Evolutionary conservation across 1,140 invertebrate genomes (phyloP).

Genomic region (Stenopsyche tienmushanensis): DNA sequence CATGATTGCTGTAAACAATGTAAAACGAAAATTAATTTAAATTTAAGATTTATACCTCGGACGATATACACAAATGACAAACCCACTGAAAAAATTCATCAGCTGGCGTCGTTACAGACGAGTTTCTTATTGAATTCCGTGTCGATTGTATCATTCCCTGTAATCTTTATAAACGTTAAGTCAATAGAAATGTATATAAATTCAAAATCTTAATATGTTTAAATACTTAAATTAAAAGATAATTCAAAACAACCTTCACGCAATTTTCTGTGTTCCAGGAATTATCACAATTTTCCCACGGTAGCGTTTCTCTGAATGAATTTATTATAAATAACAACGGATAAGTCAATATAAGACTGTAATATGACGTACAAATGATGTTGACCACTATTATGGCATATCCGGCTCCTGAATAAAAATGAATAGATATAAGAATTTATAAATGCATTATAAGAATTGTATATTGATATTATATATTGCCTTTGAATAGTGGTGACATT

Average conservation of each 20-base stretch:
- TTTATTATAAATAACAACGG: slow-evolving; percentile 82
- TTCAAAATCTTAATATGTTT: slow-evolving; percentile 5
- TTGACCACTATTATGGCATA: slow-evolving; percentile 85
- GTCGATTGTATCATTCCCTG: slow-evolving; percentile 41
- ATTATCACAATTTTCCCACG: slow-evolving; percentile 86
- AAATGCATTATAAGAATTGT: too few relatives aligned
- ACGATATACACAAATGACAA: slow-evolving; percentile 7
- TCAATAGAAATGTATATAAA: slow-evolving; percentile 7
- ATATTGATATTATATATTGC: too few relatives aligned
- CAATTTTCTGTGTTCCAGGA: slow-evolving; percentile 84
- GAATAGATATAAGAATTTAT: slow-evolving; percentile 10
- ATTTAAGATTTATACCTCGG: background rate
- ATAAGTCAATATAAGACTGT: slow-evolving; percentile 91
- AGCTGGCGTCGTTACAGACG: slow-evolving; percentile 64
- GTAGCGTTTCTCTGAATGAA: slow-evolving; percentile 68
- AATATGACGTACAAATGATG: slow-evolving; percentile 88
- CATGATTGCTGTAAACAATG: slow-evolving; percentile 60
- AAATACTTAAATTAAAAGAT: background rate
- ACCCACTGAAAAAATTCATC: slow-evolving; percentile 87
- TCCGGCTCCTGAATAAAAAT: slow-evolving; percentile 68
- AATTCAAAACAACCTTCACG: slow-evolving; percentile 55
- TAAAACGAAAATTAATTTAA: background rate
- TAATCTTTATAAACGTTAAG: slow-evolving; percentile 43
- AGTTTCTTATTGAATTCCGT: slow-evolving; percentile 44
- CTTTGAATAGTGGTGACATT: slow-evolving; percentile 83